These are phyloP conservation scores for Mormyrus proboscirostris DNA, from an alignment of 2,797 vertebrate genomes.

Conservation along the genomic window DNA sequence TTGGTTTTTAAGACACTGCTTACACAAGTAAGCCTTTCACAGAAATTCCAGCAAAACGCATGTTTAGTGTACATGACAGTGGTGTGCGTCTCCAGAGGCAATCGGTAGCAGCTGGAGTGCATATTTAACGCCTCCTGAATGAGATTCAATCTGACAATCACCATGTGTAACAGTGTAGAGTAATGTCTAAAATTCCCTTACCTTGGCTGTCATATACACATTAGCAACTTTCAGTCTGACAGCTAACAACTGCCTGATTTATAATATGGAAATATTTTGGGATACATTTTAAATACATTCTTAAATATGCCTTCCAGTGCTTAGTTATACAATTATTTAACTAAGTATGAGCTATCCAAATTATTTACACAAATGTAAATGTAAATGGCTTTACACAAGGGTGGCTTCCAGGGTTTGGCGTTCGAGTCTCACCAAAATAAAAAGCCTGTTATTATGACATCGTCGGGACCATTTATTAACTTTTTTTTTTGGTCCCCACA, in stretches of 20 bases:
- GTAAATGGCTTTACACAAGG: background rate
- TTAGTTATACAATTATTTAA: background rate
- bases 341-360: background rate
- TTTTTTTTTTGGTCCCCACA: background rate
- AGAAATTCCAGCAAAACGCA: background rate
- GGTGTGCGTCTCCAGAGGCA: background rate
- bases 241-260: background rate
- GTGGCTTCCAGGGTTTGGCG: background rate
- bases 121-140: background rate
- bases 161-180: background rate
- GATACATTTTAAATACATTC: background rate
- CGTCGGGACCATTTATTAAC: background rate
- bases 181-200: background rate
- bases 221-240: background rate
- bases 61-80: background rate
- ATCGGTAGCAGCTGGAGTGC: background rate
- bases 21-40: background rate
- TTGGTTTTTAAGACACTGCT: background rate
- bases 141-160: conserved; percentile 12
- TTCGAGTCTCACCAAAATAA: background rate
- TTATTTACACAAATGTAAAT: background rate
- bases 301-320: background rate
- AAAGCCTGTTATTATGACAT: background rate
- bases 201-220: background rate
- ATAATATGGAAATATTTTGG: background rate